Evolutionary conservation across 2,113 vertebrate genomes (phyloP), one percentile per base, ranked within the genome.

Genomic region (Apus apus): DNA sequence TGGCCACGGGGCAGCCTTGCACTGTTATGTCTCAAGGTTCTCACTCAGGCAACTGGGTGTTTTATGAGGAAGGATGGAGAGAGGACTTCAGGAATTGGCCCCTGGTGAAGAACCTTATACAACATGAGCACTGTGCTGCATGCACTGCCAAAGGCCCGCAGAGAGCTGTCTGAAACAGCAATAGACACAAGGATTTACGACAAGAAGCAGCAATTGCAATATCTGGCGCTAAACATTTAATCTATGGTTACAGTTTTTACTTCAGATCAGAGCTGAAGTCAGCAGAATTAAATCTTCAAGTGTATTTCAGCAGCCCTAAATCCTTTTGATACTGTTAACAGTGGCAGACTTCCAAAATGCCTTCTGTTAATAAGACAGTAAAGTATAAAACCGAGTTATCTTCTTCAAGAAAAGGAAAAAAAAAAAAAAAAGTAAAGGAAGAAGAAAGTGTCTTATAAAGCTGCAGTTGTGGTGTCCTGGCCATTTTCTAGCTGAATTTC

Each of bases 261-360:
- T 98, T 97, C 36, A 1, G 97, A 98, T 97, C 98, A 96, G 96
- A 97, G 98, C 98, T 98, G 98, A 98, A 98, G 98, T 98, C 98
- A 98, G 98, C 98, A 98, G 97, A 98, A 98, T 98, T 98, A 98
- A 98, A 98, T 98, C 97, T 98, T 97, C 96, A 96, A 98, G 97
- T 97, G 97, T 97, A 95, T 98, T 98, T 98, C 98, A 98, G 96
- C 96, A 95, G 96, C 94, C 88, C 94, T 98, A 98, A 98, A 98
- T 98, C 98, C 98, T 98, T 98, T 97, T 98, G 98, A 98, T 98
- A 97, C 96, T 97, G 98, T 98, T 98, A 98, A 98, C 94, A 78
- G 97, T 98, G 98, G 98, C 98, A 98, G 96, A 88, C 96, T 97
- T 98, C 98, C 98, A 98, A 98, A 98, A 96, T 95, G 97, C 98